These are phyloP conservation scores for Poeciliopsis retropinna DNA, from an alignment of 2,113 vertebrate species.

Conservation along the genomic window DNA sequence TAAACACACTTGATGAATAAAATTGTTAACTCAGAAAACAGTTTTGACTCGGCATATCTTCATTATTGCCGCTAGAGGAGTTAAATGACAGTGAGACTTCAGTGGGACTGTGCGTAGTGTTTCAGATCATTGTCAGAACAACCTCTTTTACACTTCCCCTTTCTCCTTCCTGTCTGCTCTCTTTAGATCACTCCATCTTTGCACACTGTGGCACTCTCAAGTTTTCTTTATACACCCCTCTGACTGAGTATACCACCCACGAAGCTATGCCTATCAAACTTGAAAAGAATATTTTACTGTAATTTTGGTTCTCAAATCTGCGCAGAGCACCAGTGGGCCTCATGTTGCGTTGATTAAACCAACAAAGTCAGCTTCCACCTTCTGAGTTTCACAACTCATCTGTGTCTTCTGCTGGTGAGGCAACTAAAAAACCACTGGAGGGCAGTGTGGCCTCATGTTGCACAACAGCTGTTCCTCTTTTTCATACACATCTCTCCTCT, in stretches of 20 bases:
- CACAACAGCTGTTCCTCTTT: background rate
- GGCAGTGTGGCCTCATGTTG: constrained; percentile 77
- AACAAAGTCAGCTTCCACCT: constrained; percentile 15
- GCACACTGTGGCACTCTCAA: background rate
- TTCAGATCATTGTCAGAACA: constrained; percentile 30
- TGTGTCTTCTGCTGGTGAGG: constrained; percentile 5
- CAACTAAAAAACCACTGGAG: constrained; percentile 66
- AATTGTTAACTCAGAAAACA: background rate
- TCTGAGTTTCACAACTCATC: constrained; percentile 1
- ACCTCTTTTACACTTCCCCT: constrained; percentile 52
- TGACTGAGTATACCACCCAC: background rate
- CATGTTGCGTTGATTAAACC: background rate
- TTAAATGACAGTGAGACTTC: constrained; percentile 5
- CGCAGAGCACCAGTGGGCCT: background rate
- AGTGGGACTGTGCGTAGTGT: constrained; percentile 4
- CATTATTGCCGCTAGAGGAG: background rate
- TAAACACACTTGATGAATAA: background rate
- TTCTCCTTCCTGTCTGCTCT: constrained; percentile 52
- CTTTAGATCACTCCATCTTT: constrained; percentile 4
- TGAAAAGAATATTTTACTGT: constrained; percentile 2
- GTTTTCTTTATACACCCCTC: background rate
- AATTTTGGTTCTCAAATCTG: background rate
- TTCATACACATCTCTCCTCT: constrained; percentile 24
- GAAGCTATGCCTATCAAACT: background rate
- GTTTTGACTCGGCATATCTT: background rate